phyloP scores from a whole-genome alignment of 2,797 vertebrate species.

The Lacerta viridis region DNA sequence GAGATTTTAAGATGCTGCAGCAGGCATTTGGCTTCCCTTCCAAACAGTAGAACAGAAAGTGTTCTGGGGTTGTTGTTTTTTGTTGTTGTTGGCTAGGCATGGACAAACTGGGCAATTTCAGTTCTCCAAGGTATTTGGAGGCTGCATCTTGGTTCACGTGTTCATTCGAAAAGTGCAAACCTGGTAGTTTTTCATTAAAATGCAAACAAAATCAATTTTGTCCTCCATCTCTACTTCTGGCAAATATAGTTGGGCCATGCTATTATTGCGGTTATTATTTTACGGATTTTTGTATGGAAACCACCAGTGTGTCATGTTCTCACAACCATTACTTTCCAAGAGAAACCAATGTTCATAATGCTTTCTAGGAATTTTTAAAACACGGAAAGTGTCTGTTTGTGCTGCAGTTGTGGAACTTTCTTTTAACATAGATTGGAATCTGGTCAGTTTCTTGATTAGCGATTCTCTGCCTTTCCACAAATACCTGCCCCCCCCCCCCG shows the following conservation, averaged over 20 bases:
- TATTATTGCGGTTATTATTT: constrained; percentile 14
- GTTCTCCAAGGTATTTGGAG: too few species aligned
- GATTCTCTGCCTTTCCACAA: background rate
- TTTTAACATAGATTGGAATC: background rate
- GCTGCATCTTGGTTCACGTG: too few species aligned
- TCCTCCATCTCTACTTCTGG: constrained; percentile 17
- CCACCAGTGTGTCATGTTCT: constrained; percentile 29
- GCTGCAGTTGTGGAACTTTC: background rate
- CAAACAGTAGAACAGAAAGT: constrained; percentile 55
- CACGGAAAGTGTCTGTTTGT: constrained; percentile 23
- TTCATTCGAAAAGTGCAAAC: too few species aligned
- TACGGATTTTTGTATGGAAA: constrained; percentile 12
- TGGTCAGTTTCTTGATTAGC: constrained; percentile 1
- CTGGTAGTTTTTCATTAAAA: too few species aligned
- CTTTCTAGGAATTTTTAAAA: background rate
- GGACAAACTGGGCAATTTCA: too few species aligned
- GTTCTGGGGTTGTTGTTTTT: background rate
- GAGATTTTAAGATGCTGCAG: constrained; percentile 58
- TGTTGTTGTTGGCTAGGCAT: background rate
- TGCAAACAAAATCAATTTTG: too few species aligned
- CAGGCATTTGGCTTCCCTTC: constrained; percentile 39
- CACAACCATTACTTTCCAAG: background rate
- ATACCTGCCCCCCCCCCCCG: background rate
- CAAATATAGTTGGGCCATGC: background rate
- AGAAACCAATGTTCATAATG: constrained; percentile 31